These are phyloP conservation scores for Halcyon badia DNA, from an alignment of 2,797 vertebrate genomes.

Conservation along the genomic window DNA sequence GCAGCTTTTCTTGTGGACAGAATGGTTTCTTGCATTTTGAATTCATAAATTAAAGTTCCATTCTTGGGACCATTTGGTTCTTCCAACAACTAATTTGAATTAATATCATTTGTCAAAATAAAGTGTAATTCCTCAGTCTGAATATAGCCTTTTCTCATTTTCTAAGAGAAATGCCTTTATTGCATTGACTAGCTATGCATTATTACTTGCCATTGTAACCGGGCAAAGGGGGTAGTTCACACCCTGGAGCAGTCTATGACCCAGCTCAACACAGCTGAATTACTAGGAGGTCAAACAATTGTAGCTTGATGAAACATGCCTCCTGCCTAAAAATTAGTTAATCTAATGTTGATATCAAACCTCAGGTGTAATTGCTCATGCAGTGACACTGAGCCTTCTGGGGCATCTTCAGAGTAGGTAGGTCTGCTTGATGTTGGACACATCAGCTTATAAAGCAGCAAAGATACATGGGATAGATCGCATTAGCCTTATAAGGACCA, in stretches of 20 bases:
- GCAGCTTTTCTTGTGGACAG: not conserved
- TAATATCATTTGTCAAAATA: not conserved
- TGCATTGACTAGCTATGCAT: not conserved
- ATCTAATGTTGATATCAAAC: not conserved
- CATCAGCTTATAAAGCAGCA: not conserved
- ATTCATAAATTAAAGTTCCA: constrained; percentile 23
- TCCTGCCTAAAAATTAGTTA: not conserved
- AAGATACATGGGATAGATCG: not conserved
- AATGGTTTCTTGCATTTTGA: not conserved
- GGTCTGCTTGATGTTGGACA: not conserved
- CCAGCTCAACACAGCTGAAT: not conserved
- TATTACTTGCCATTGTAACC: not conserved
- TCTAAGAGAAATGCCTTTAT: not conserved
- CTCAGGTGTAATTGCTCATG: not conserved
- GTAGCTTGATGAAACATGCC: not conserved
- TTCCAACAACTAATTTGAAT: constrained; percentile 5
- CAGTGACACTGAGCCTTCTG: not conserved
- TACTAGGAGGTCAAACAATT: not conserved
- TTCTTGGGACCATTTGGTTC: not conserved
- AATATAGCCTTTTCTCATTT: not conserved
- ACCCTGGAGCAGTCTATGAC: not conserved
- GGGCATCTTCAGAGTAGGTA: not conserved
- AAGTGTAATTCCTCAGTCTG: not conserved
- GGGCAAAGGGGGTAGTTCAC: not conserved
- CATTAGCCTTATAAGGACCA: not conserved